Percentiles rank a stretch among this genome's conserved stretches.
Conservation (phyloP, 2,113 vertebrate species). For the Nycticebus coucang region DNA sequence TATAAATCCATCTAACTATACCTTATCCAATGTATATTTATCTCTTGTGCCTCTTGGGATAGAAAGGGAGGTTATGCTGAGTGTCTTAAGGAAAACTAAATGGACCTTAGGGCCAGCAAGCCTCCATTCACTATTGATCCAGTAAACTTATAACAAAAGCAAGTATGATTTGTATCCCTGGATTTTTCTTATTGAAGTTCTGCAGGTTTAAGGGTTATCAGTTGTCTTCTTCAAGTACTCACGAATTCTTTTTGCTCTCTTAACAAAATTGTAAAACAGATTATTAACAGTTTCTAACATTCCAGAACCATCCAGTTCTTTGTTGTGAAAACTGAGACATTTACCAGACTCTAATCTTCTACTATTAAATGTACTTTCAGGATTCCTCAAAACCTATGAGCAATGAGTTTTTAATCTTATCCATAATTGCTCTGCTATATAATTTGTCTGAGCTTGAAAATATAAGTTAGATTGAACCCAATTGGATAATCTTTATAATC, state of each 20-base stretch:
- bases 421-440: background rate
- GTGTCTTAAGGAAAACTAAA: background rate
- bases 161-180: background rate
- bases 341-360: background rate
- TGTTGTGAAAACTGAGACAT: background rate
- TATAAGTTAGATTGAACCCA: conserved; percentile 13
- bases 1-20: background rate
- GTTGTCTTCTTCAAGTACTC: background rate
- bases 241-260: background rate
- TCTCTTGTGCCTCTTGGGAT: background rate
- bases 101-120: background rate
- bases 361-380: background rate
- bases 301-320: background rate
- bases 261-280: background rate
- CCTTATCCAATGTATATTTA: background rate
- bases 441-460: background rate
- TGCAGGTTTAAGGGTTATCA: background rate
- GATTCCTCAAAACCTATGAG: background rate
- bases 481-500: background rate
- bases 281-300: background rate
- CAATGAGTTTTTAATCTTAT: background rate
- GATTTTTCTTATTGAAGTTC: background rate
- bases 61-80: background rate
- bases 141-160: background rate
- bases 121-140: background rate